Evolutionary conservation across 37 sponge, comb jelly and placozoan genomes (phyloP), one percentile per base, ranked within the genome.

Genomic region (Halisarca cf. caerulea): DNA sequence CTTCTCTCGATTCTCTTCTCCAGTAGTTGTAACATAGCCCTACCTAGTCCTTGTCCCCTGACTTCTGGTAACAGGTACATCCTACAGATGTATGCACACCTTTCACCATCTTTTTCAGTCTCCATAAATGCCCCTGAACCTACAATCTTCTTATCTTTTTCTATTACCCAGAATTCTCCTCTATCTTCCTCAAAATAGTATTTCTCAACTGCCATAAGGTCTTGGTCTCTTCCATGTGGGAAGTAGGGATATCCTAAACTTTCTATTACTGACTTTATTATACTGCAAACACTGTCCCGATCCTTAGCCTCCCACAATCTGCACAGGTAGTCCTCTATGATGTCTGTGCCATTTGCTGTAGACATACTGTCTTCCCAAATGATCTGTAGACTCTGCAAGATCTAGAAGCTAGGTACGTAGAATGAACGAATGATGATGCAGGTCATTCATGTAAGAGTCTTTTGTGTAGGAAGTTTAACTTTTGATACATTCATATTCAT

Each of bases 101-200:
- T 64, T 18, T 15, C 25, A 27, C 30, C 21, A n/a, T n/a, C n/a
- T 20, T 82, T 37, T 11, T 55, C 17, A 20, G 57, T 20, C 44
- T 89, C 72, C 30, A 84, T 79, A 58, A 82, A 89, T 1, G 45
- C 89, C 3, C 37, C 85, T 66, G 85, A 58, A 18, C 89, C 89
- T 20, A 89, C 80, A 24, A 89, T 1, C 32, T 45, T 62, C 8
- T 21, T 20, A 1, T 34, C 57, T 18, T 78, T 78, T 36, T 80
- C 59, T 9, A 78, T 81, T 20, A 89, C 90, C 85, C 81, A 89
- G 45, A 89, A 79, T 69, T 84, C 90, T 11, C 90, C 90, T 59
- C 71, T 45, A 0, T 33, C 60, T 3, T 85, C 43, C 32, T 51
- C 79, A 0, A 62, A 38, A 36, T 80, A 85, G 84, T 66, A 40